These are phyloP conservation scores for Mesitornis unicolor DNA, from an alignment of 2,113 vertebrate genomes.

Conservation along the genomic window DNA sequence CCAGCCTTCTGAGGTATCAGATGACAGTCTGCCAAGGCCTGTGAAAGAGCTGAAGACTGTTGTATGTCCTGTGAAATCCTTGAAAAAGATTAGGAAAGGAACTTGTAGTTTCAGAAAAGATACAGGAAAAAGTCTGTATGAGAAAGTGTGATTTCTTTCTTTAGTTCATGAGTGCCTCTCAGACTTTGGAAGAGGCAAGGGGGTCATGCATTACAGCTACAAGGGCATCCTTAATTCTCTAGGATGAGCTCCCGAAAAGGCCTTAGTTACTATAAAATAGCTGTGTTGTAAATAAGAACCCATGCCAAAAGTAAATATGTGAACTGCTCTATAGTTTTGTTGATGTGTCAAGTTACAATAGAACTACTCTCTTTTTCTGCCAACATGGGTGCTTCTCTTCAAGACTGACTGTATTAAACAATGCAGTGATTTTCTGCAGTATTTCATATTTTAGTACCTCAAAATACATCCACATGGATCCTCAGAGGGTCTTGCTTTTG, in stretches of 20 bases:
- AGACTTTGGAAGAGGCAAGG: not conserved
- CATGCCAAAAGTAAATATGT: not conserved
- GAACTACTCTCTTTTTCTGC: not conserved
- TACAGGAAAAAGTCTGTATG: not conserved
- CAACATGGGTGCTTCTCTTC: rapidly evolving
- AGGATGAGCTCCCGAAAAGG: not conserved
- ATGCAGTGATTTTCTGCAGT: not conserved
- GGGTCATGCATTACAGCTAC: not conserved
- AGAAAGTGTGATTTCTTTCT: not conserved
- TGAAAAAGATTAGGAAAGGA: not conserved
- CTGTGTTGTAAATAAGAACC: not conserved
- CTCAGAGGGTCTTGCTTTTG: not conserved
- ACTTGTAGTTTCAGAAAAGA: not conserved
- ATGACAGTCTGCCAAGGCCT: slow-evolving; percentile 11
- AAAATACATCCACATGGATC: not conserved
- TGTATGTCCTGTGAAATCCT: not conserved
- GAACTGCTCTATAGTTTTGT: not conserved
- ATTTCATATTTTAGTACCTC: not conserved
- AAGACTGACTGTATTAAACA: not conserved
- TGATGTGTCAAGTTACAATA: not conserved
- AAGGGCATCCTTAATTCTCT: not conserved
- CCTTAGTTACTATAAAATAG: not conserved
- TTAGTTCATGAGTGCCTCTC: not conserved
- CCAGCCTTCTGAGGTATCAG: not conserved
- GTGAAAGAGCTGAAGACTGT: not conserved